These are phyloP conservation scores for Epiblema foenella DNA, from an alignment of 2,888 invertebrate species.

Conservation along the genomic window DNA sequence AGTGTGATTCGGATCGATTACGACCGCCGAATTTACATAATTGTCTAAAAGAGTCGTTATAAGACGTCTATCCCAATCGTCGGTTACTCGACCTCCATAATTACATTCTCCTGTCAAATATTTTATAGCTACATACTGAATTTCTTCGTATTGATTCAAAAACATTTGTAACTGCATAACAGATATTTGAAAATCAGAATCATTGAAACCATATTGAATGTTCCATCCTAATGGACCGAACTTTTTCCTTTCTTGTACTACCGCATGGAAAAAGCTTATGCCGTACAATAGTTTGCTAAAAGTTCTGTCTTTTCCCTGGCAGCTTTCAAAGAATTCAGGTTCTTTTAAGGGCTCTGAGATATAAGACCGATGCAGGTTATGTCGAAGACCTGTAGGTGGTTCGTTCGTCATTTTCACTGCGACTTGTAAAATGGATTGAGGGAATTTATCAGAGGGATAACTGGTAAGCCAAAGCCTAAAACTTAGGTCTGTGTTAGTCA, in stretches of 20 bases:
- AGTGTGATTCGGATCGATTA: constrained; percentile 86
- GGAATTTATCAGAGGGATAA: constrained; percentile 94
- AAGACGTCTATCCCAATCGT: constrained; percentile 92
- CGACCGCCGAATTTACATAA: constrained; percentile 88
- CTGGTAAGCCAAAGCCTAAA: constrained; percentile 97
- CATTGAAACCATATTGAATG: constrained; percentile 93
- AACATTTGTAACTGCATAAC: constrained; percentile 93
- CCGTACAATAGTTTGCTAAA: constrained; percentile 93
- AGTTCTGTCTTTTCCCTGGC: constrained; percentile 90
- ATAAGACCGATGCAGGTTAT: constrained; percentile 93
- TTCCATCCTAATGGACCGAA: constrained; percentile 95
- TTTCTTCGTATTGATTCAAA: constrained; percentile 90
- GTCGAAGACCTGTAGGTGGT: constrained; percentile 94
- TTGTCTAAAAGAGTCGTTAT: constrained; percentile 90
- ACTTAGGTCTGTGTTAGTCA: constrained; percentile 87
- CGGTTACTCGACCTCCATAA: constrained; percentile 94
- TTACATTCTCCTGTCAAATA: constrained; percentile 97
- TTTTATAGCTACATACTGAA: constrained; percentile 92
- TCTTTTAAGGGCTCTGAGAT: constrained; percentile 94
- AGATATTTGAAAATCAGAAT: constrained; percentile 94
- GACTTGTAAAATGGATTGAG: constrained; percentile 93
- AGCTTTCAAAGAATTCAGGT: constrained; percentile 91
- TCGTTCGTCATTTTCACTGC: constrained; percentile 98
- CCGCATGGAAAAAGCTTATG: constrained; percentile 93
- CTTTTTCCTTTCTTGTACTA: constrained; percentile 92